Percentiles rank a stretch among this genome's conserved stretches.
These are phyloP conservation scores for Capra hircus DNA, from an alignment of 2,113 vertebrate genomes.

Conservation along the genomic window DNA sequence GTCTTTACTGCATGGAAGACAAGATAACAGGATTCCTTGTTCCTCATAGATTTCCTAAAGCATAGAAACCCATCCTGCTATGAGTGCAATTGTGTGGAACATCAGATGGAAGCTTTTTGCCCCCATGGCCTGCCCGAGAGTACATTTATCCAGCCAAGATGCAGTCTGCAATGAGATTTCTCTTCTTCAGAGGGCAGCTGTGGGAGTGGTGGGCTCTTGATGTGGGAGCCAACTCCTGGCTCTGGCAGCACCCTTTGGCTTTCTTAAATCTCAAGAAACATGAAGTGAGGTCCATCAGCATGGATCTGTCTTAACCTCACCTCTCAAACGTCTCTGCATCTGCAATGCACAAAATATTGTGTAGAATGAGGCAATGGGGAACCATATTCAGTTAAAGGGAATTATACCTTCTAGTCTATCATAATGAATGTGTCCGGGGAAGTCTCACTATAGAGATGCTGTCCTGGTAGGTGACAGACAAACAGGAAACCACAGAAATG, in stretches of 20 bases:
- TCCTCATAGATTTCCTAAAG: not conserved
- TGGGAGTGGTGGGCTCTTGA: not conserved
- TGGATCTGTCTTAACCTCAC: not conserved
- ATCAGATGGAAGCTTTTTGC: not conserved
- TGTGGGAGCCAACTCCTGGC: not conserved
- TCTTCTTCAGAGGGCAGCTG: not conserved
- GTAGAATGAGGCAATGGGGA: not conserved
- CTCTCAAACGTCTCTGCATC: conserved; percentile 1
- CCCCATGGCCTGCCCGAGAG: not conserved
- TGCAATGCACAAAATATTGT: not conserved
- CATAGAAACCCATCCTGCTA: not conserved
- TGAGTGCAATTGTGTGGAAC: not conserved
- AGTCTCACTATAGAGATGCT: not conserved
- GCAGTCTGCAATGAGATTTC: not conserved
- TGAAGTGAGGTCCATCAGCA: not conserved
- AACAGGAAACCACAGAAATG: not conserved
- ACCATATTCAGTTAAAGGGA: not conserved
- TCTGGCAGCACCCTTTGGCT: not conserved
- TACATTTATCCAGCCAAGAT: not conserved
- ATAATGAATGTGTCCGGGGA: not conserved
- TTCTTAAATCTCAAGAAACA: conserved; percentile 13
- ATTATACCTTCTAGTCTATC: not conserved
- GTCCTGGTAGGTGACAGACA: not conserved
- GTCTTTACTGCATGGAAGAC: not conserved
- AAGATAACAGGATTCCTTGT: not conserved